Conservation (phyloP, 1,140 invertebrate species). For the Drosophila novamexicana region DNA sequence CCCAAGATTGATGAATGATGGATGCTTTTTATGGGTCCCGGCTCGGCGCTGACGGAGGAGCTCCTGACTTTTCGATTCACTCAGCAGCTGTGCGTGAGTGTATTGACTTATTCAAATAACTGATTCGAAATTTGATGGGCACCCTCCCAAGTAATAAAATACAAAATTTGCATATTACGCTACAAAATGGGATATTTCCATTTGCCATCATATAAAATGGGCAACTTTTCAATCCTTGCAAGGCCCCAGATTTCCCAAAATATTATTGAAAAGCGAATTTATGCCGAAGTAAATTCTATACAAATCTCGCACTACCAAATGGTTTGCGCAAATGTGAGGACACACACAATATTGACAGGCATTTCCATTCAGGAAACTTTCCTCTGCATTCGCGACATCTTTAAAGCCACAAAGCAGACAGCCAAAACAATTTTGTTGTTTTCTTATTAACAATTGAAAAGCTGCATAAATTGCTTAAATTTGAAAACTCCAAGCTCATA, state of each 20-base stretch:
- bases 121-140: conserved; percentile 46
- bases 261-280: conserved; percentile 25
- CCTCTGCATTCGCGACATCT: too few relatives aligned
- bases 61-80: conserved; percentile 46
- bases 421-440: too few relatives aligned
- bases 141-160: conserved; percentile 41
- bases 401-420: too few relatives aligned
- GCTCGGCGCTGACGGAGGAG: neutral
- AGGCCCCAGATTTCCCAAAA: neutral
- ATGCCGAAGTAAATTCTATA: neutral
- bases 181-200: conserved; percentile 4
- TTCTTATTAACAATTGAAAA: too few relatives aligned
- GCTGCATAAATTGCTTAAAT: too few relatives aligned
- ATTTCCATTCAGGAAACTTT: too few relatives aligned
- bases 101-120: conserved; percentile 44
- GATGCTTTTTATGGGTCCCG: conserved; percentile 19
- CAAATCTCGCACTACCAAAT: too few relatives aligned
- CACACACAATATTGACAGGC: too few relatives aligned
- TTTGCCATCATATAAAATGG: conserved; percentile 13
- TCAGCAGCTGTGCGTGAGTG: conserved; percentile 20
- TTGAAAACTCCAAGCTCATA: too few relatives aligned
- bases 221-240: conserved; percentile 11
- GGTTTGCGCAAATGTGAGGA: too few relatives aligned
- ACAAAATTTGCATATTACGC: conserved; percentile 43
- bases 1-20: conserved; percentile 61